A percentile compares a stretch with the other conserved stretches of the same genome.
phyloP scores from a whole-genome alignment of 2,888 invertebrate species.

The Eupelmus urozonus region DNA sequence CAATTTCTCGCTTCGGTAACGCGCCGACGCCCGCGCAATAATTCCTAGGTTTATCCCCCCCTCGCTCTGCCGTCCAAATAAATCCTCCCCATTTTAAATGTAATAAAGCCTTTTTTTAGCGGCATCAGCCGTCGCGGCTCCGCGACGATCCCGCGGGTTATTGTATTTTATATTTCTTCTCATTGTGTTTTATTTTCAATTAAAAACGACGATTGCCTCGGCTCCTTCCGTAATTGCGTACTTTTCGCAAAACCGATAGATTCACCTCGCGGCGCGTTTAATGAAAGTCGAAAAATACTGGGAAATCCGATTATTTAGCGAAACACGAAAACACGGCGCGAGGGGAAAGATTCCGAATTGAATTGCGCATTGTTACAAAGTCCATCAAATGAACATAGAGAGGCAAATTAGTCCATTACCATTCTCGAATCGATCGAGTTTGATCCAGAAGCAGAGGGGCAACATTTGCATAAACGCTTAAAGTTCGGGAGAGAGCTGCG shows the following conservation, averaged over 20 bases:
- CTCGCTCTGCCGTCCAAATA: background rate
- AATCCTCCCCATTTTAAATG: slow-evolving; percentile 26
- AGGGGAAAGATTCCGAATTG: no score
- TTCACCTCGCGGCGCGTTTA: no score
- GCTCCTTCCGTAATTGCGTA: background rate
- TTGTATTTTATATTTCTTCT: background rate
- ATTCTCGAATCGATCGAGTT: background rate
- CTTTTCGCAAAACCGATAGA: background rate
- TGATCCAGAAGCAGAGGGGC: background rate
- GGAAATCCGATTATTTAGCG: no score
- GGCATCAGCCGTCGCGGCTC: background rate
- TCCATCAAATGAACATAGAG: background rate
- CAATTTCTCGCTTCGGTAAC: slow-evolving; percentile 32
- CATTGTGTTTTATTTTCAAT: background rate
- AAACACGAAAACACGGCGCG: no score
- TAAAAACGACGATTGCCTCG: background rate
- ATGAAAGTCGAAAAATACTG: no score
- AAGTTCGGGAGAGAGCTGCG: slow-evolving; percentile 16
- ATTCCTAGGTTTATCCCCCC: slow-evolving; percentile 30
- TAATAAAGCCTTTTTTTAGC: slow-evolving; percentile 29
- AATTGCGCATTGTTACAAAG: background rate
- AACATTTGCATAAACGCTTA: slow-evolving; percentile 19
- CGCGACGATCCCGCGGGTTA: background rate
- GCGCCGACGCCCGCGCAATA: background rate
- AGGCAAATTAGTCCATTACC: background rate